Evolutionary conservation across 2,888 invertebrate species (phyloP).

Genomic region (Drosophila fungiperda): DNA sequence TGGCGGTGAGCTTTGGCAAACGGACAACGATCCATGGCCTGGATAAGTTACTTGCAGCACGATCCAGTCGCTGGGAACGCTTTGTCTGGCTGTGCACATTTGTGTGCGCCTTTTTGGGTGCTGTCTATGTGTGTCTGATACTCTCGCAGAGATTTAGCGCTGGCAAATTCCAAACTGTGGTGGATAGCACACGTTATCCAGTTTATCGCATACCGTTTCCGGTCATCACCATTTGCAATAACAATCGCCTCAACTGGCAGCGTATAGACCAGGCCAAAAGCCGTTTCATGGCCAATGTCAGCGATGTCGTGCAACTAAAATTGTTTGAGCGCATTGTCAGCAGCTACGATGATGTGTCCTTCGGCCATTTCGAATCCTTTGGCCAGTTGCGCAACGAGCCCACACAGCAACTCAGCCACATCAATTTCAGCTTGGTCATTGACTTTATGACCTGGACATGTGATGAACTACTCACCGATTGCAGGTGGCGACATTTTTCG

Average conservation of each 20-base stretch:
- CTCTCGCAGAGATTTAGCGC: slow-evolving; percentile 81
- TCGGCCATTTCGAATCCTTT: slow-evolving; percentile 80
- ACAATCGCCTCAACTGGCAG: slow-evolving; percentile 83
- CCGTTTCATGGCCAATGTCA: slow-evolving; percentile 71
- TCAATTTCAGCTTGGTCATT: slow-evolving; percentile 81
- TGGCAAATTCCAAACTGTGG: slow-evolving; percentile 83
- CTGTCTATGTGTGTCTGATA: slow-evolving; percentile 80
- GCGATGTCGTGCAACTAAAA: slow-evolving; percentile 51
- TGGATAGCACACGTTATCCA: slow-evolving; percentile 82
- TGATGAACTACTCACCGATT: slow-evolving; percentile 83
- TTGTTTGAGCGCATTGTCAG: slow-evolving; percentile 77
- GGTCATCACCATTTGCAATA: slow-evolving; percentile 83
- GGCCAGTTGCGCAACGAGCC: slow-evolving; percentile 58
- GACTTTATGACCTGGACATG: slow-evolving; percentile 84
- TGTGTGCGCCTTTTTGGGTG: slow-evolving; percentile 77
- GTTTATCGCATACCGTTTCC: slow-evolving; percentile 83
- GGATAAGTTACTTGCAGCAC: slow-evolving; percentile 69
- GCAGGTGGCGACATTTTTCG: slow-evolving; percentile 84
- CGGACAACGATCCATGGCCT: slow-evolving; percentile 82
- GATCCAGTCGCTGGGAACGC: slow-evolving; percentile 73
- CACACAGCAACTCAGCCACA: slow-evolving; percentile 66
- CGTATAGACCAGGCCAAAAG: slow-evolving; percentile 76
- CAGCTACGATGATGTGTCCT: slow-evolving; percentile 77
- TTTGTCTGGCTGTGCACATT: slow-evolving; percentile 80
- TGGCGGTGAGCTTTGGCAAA: slow-evolving; percentile 74